Conservation (phyloP, 2,797 vertebrate genomes). For the Amblyopsis hoosieri region DNA sequence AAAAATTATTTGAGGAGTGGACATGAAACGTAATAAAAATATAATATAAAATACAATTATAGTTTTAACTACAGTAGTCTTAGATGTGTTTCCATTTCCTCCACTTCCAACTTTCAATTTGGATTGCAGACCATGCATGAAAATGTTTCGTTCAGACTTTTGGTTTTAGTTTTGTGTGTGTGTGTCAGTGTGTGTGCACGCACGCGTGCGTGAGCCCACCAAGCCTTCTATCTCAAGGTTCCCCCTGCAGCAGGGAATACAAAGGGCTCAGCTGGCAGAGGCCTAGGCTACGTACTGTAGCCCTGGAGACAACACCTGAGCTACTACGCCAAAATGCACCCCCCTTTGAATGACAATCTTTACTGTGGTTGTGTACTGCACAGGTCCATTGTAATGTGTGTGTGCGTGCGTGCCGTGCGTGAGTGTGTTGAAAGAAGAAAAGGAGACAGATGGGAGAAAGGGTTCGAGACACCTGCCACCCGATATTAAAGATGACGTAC, state of each 20-base stretch:
- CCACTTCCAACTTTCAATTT: not conserved
- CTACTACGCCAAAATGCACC: conserved; percentile 35
- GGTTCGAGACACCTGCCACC: too few relatives aligned
- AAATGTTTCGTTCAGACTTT: not conserved
- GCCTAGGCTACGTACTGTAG: conserved; percentile 26
- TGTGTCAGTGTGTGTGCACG: not conserved
- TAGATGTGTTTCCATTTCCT: not conserved
- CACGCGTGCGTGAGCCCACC: not conserved
- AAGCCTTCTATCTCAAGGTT: conserved; percentile 46
- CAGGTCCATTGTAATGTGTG: not conserved
- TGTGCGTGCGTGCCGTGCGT: not conserved
- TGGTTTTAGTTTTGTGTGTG: not conserved
- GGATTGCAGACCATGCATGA: not conserved
- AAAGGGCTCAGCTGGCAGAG: conserved; percentile 21
- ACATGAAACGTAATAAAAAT: too few relatives aligned
- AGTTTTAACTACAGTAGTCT: not conserved
- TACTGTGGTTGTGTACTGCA: not conserved
- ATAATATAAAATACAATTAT: not conserved
- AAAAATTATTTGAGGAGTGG: too few relatives aligned
- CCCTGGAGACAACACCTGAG: conserved; percentile 33
- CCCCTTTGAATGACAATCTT: conserved; percentile 32
- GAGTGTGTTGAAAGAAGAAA: not conserved
- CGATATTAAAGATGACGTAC: too few relatives aligned
- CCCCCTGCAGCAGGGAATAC: conserved; percentile 37
- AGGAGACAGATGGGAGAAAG: too few relatives aligned